Conservation (phyloP, 2,888 invertebrate genomes). For the Mamestra brassicae region DNA sequence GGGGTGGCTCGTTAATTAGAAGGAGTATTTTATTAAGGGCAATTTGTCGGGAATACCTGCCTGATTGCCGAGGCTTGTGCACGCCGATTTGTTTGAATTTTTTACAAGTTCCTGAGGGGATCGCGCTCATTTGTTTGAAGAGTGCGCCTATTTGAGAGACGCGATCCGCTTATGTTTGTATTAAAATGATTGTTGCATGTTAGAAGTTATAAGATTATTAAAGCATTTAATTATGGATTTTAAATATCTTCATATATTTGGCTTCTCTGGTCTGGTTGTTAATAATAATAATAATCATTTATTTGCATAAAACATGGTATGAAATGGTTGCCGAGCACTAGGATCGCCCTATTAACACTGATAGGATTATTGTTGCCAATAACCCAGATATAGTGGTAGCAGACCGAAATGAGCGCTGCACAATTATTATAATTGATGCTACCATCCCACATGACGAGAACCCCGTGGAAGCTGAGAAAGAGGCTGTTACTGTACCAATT, state of each 20-base stretch:
- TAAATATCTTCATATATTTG: too few relatives aligned
- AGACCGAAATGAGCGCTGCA: too few relatives aligned
- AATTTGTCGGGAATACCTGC: conserved; percentile 89
- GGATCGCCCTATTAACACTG: background rate
- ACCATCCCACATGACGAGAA: too few relatives aligned
- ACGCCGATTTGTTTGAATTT: conserved; percentile 78
- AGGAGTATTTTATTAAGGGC: conserved; percentile 88
- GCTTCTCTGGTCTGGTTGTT: too few relatives aligned
- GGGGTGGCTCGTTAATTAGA: conserved; percentile 84
- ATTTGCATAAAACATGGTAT: too few relatives aligned
- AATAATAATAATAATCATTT: too few relatives aligned
- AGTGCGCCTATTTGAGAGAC: conserved; percentile 49
- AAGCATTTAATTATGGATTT: background rate
- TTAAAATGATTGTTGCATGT: background rate
- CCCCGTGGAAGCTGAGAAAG: too few relatives aligned
- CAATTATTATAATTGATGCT: too few relatives aligned
- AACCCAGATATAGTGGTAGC: too few relatives aligned
- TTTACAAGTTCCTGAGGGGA: conserved; percentile 67
- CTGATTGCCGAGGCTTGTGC: conserved; percentile 76
- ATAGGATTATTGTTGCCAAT: background rate
- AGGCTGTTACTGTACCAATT: too few relatives aligned
- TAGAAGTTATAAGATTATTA: background rate
- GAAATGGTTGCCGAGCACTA: background rate
- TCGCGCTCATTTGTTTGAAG: conserved; percentile 63
- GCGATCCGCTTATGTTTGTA: conserved; percentile 37